Base-by-base conservation (phyloP, 2,888 invertebrate species). In the Amblyteles armatorius region DNA sequence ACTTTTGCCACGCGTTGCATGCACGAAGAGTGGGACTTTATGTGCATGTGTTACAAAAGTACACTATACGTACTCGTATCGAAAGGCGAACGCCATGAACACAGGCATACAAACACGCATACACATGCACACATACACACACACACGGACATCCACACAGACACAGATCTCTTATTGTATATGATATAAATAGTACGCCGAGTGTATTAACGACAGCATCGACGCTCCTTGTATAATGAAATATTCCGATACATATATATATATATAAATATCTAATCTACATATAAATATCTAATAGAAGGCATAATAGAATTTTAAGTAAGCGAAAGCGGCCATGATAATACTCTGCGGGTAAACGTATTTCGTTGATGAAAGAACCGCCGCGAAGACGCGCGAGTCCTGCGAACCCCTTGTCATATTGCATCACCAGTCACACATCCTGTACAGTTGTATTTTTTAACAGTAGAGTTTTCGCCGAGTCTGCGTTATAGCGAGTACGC, bases 391-490 rank as follows among this genome's bases (percentile, higher is more conserved):
- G 50, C 67, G 77, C 52, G 77, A 77, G 52, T 77, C 77, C 65
- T 67, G 65, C 40, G 26, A 60, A 9, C 60, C 26, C 6, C 29
- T 11, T 29, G 5, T 63, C 60, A 63, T 33, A 63, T 52, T 52
- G 52, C 29, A 63, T 63, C 16, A 33, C 26, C 29, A 63, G 60
- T 63, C 60, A 29, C 60, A 11, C 67, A 72, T 40, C 48, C 57
- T 82, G 84, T 85, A 85, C 82, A 85, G 84, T 85, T 79, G 65
- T 76, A 76, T 82, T 84, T 84, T 74, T 71, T 52, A 69, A 81
- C 69, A 69, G 60, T 81, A 63, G 68, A 69, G 55, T 78, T 40
- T 48, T 74, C 69, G 7, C 22, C 26, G 52, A 33, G 68, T 78
- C 68, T 74, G 36, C 26, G 55, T 74, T 65, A 26, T 55, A 63